Evolutionary conservation across 2,797 vertebrate genomes (phyloP), one percentile per base, ranked within the genome.

Genomic region (Siniperca undulata): DNA sequence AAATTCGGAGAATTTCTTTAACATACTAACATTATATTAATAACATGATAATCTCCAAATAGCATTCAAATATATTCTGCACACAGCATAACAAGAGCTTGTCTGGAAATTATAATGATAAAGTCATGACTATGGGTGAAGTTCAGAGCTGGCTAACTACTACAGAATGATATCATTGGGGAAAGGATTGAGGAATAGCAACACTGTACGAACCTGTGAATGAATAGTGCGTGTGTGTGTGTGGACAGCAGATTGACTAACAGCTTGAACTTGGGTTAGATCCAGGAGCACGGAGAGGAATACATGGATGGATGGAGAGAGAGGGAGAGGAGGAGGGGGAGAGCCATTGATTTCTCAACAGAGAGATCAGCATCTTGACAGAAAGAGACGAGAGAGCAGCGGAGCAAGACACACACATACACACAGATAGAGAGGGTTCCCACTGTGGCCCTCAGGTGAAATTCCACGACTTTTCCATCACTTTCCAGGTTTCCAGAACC

Each of bases 241-340:
- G 85, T 81, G 77, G 89, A 89, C 85, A 92, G 81, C 94, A 95
- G 95, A 95, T 93, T 95, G 95, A 94, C 90, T 87, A 94, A 92
- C 93, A 93, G 95, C 93, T 89, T 95, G 94, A 96, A 94, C 91
- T 91, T 93, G 92, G 92, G 90, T 85, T 82, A 82, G 88, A 93
- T 93, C 92, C 92, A 93, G 91, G 82, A 88, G 73, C 91, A 91
- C 70, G 81, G 89, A 84, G 91, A 92, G 91, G 74, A 84, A 91
- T 89, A 90, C 91, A 92, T 91, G 88, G 93, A 93, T 92, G 89
- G 89, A 92, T 90, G 85, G 89, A 91, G 91, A 87, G 86, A 80
- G 82, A 69, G 70, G 55, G 77, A 76, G 80, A 81, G 79, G 62
- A 80, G 78, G 78, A 69, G 83, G 59, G 81, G 71, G 78, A 59